phyloP scores from a whole-genome alignment of 2,113 vertebrate genomes.

The Notothenia coriiceps region DNA sequence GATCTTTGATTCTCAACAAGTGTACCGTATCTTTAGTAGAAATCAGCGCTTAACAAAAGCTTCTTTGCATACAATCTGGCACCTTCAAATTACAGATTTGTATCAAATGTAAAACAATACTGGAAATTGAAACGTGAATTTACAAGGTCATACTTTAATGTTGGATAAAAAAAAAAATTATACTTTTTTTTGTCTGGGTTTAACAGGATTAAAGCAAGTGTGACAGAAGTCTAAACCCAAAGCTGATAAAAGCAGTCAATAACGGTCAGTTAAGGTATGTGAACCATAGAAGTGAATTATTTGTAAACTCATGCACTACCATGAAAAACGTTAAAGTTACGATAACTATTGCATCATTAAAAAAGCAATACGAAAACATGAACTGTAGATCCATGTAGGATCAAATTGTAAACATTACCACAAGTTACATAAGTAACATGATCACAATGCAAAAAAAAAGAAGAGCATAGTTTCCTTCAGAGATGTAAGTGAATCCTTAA shows the following conservation, averaged over 20 bases:
- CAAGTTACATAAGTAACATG: background rate
- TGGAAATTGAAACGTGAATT: background rate
- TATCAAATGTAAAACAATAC: background rate
- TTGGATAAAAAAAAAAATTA: background rate
- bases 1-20: constrained; percentile 3
- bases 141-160: background rate
- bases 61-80: background rate
- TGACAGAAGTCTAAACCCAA: background rate
- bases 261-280: background rate
- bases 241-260: no score
- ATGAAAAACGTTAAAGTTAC: background rate
- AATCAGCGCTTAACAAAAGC: background rate
- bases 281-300: background rate
- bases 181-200: background rate
- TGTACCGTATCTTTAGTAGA: background rate
- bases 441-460: constrained; percentile 4
- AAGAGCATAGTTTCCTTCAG: background rate
- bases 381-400: constrained; percentile 3
- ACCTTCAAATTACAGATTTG: constrained; percentile 7
- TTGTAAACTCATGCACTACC: constrained; percentile 25
- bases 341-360: background rate
- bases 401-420: constrained; percentile 44
- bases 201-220: background rate
- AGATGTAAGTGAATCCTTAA: background rate
- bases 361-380: background rate